Evolutionary conservation across 2,113 vertebrate species (phyloP), one percentile per base, ranked within the genome.

Genomic region (Pleuronectes platessa): DNA sequence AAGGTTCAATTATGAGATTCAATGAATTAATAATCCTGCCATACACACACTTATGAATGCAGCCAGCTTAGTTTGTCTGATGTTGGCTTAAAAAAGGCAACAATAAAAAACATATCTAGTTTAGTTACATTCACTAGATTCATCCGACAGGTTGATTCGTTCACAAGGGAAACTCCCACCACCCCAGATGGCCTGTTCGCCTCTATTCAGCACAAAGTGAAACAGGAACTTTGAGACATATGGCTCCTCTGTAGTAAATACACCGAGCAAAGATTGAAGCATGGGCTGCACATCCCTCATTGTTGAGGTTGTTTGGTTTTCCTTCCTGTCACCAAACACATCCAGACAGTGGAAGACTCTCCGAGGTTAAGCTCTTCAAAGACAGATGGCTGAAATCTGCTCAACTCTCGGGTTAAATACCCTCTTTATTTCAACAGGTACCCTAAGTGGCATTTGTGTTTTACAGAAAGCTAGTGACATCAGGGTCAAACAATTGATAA

Each of bases 301-400:
- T 88, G 84, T 92, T 13, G 45, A 56, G 79, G 23, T 63, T 85
- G 73, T 91, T 90, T 91, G 76, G 26, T 82, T 88, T 58, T 85
- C 83, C 77, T 55, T 74, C 78, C 79, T 68, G 79, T 78, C 76
- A 68, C 76, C 21, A 67, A 83, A 84, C 71, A 62, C 72, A 67
- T 64, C 15, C 78, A 90, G 82, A 83, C 66, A 78, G 82, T 83
- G 86, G 79, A 87, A 67, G 78, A 89, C 85, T 89, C 75, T 88
- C 79, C 80, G 68, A 87, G 83, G 81, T 87, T 94, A 92, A 92
- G 88, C 86, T 85, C 84, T 76, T 86, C 68, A 88, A 89, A 89
- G 86, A 91, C 93, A 94, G 92, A 94, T 95, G 91, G 92, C 81
- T 86, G 51, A 91, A 90, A 92, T 93, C 90, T 92, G 83, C 92